Conservation (phyloP, 2,113 vertebrate species). For the Gracilinanus agilis region DNA sequence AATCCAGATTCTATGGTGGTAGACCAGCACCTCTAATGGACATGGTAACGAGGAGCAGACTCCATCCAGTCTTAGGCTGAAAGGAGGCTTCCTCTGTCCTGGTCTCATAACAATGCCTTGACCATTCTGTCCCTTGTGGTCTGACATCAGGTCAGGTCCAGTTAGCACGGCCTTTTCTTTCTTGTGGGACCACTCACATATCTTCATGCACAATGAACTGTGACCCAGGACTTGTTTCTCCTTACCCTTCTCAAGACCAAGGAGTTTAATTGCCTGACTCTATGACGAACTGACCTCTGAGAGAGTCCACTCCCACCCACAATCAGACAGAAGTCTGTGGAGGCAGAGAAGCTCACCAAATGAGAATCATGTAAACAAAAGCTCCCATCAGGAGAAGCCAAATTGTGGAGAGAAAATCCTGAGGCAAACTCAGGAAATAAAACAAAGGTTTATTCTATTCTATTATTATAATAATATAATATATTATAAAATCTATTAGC, state of each 20-base stretch:
- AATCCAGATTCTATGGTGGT: too few relatives aligned
- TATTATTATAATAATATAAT: too few relatives aligned
- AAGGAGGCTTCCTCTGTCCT: neutral
- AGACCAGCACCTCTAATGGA: too few relatives aligned
- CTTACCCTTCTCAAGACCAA: neutral
- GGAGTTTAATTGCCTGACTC: neutral
- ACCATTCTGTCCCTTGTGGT: neutral
- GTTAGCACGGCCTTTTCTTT: neutral
- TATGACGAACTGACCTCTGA: neutral
- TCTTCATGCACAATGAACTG: neutral
- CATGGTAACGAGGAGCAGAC: too few relatives aligned
- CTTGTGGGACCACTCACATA: too few relatives aligned
- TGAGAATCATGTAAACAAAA: neutral
- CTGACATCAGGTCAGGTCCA: neutral
- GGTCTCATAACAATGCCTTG: neutral
- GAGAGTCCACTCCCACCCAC: neutral
- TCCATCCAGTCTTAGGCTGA: too few relatives aligned
- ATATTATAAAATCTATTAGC: too few relatives aligned
- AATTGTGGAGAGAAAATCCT: neutral
- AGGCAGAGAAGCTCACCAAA: too few relatives aligned
- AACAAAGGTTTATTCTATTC: too few relatives aligned
- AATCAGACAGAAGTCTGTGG: neutral
- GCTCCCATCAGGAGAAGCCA: neutral
- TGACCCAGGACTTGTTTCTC: neutral
- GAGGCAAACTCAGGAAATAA: too few relatives aligned